Evolutionary conservation across 30 jellyfish, hydroid and myxozoan genomes (phyloP), one percentile per base, ranked within the genome.

Genomic region (Morbakka virulenta): DNA sequence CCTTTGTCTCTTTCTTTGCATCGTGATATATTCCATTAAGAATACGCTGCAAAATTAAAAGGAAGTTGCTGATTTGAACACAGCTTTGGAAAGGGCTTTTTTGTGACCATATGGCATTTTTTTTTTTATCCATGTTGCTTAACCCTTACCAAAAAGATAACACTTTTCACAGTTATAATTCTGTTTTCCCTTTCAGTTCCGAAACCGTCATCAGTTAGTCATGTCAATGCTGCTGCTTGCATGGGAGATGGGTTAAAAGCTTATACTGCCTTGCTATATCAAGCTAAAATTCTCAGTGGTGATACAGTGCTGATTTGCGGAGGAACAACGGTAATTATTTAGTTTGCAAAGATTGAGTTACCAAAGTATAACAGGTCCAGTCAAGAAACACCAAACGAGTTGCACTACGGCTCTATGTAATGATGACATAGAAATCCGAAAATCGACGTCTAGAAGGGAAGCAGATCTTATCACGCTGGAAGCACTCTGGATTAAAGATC

Each of bases 241-340:
- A 72, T 91, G 34, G 95, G 89, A 14, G 98, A 91, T 84, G 96
- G 88, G 17, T 80, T 91, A 2, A 91, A 80, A 50, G 98, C 96
- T 0, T 91, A 79, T 77, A 91, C 98, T 0, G 96, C 98, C 0
- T 61, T 91, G 82, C 63, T 76, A 35, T 91, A 91, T 57, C 96
- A 84, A 28, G 98, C 95, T 24, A 84, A 79, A 47, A 48, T 91
- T 0, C 34, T 85, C 65, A 72, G 87, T 78, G 93, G 93, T 24
- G 98, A 91, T 50, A 84, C 96, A 9, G 61, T 91, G 0, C 73
- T 91, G 20, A 51, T 91, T 22, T 64, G 67, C 53, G 52, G 64
- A 52, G 97, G 88, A 11, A 86, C 93, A 1, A 74, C 88, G 70
- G 97, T 89, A 80, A 6, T 95, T 32, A 14, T 0, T 13, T 26